These are phyloP conservation scores for Syngnathus typhle DNA, from an alignment of 2,113 vertebrate genomes.

Conservation along the genomic window DNA sequence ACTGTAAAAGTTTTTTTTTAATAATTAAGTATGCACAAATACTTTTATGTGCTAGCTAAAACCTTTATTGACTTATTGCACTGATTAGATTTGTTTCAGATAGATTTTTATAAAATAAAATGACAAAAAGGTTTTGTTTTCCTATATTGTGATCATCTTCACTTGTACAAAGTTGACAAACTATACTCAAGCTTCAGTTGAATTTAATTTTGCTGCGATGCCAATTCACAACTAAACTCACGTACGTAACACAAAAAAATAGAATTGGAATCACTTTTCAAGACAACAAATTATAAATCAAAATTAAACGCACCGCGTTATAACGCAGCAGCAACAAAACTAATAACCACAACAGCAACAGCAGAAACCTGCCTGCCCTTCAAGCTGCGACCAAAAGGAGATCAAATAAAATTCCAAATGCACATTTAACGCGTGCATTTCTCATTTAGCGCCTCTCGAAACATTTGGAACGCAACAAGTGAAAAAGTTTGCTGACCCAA, in stretches of 20 bases:
- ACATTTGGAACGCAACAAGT: not conserved
- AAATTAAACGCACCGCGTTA: not conserved
- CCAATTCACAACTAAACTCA: not conserved
- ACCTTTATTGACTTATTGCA: too few relatives aligned
- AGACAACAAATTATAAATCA: too few relatives aligned
- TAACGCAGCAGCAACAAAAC: not conserved
- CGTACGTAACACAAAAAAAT: not conserved
- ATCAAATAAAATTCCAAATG: not conserved
- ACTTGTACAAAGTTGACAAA: too few relatives aligned
- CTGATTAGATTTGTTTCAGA: too few relatives aligned
- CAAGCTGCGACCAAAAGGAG: not conserved
- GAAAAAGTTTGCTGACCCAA: conserved; percentile 79
- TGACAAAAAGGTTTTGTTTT: too few relatives aligned
- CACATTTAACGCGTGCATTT: conserved; percentile 32
- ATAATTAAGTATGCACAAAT: too few relatives aligned
- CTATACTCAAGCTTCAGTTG: not conserved
- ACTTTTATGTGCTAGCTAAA: too few relatives aligned
- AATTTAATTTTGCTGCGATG: not conserved
- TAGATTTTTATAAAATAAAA: too few relatives aligned
- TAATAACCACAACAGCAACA: not conserved
- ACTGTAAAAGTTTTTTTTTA: too few relatives aligned
- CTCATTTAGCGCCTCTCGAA: not conserved
- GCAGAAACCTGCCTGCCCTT: not conserved
- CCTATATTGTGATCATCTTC: not conserved
- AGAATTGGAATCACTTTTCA: not conserved